phyloP scores from a whole-genome alignment of 1,140 invertebrate species.

The Formica selysi region DNA sequence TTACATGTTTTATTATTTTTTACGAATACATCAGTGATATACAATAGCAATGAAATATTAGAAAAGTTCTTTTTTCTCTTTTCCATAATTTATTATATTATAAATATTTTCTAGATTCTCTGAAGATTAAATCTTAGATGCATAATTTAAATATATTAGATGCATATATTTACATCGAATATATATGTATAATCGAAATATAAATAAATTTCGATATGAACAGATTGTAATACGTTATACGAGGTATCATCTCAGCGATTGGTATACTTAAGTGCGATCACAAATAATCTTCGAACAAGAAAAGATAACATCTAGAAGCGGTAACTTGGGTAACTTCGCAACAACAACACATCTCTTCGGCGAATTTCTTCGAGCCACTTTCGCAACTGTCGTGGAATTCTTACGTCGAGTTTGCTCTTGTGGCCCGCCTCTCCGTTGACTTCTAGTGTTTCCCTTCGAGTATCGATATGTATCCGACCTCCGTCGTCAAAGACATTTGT shows the following conservation, averaged over 20 bases:
- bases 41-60: no score
- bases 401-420: conserved; percentile 8
- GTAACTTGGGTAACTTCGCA: not conserved
- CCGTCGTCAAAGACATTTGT: conserved; percentile 24
- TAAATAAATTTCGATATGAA: not conserved
- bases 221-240: not conserved
- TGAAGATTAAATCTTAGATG: not conserved
- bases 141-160: not conserved
- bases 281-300: not conserved
- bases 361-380: conserved; percentile 32
- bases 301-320: not conserved
- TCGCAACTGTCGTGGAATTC: conserved; percentile 26
- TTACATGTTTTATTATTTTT: no score
- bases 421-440: not conserved
- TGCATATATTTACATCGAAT: not conserved
- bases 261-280: not conserved
- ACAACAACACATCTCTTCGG: not conserved
- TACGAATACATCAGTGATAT: no score
- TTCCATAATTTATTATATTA: not conserved
- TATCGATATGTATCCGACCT: not conserved
- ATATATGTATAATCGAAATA: not conserved
- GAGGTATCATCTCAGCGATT: not conserved
- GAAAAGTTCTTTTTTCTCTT: no score
- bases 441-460: conserved; percentile 18
- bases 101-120: not conserved